phyloP scores from a whole-genome alignment of 2,797 vertebrate genomes.

The Poliocrania exsul region DNA sequence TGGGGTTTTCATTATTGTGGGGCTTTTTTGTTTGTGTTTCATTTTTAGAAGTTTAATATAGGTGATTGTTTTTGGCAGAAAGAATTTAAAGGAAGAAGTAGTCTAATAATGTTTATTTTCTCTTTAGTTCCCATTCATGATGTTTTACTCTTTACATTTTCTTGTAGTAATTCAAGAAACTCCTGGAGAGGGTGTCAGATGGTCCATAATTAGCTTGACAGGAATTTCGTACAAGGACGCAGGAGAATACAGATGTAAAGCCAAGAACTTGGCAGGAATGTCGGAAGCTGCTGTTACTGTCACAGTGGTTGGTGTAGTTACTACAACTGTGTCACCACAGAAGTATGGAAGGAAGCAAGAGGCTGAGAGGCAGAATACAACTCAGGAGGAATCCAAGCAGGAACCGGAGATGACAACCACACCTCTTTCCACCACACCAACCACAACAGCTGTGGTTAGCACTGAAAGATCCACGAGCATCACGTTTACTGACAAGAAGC shows the following conservation, averaged over 20 bases:
- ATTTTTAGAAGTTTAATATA: not conserved
- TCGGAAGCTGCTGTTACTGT: slow-evolving; percentile 87
- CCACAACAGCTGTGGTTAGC: not conserved
- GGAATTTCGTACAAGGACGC: slow-evolving; percentile 87
- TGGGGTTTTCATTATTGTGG: not conserved
- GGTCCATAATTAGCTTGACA: slow-evolving; percentile 94
- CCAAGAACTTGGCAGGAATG: slow-evolving; percentile 90
- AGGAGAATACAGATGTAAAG: slow-evolving; percentile 92
- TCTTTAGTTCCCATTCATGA: not conserved
- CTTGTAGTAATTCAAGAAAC: slow-evolving; percentile 91
- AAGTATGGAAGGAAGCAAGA: slow-evolving; percentile 59
- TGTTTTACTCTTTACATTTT: slow-evolving; percentile 7
- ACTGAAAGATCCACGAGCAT: slow-evolving; percentile 9
- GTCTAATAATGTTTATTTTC: not conserved
- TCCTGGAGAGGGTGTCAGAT: slow-evolving; percentile 89
- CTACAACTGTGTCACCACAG: slow-evolving; percentile 72
- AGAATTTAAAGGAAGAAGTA: not conserved
- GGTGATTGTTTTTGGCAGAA: not conserved
- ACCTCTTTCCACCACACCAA: not conserved
- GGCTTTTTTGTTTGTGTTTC: accelerated
- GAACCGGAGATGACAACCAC: not conserved
- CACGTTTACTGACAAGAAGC: slow-evolving; percentile 36
- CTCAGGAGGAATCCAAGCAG: slow-evolving; percentile 38
- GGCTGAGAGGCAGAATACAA: slow-evolving; percentile 23
- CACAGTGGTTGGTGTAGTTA: slow-evolving; percentile 81